Percentiles rank a stretch among this genome's conserved stretches.
Evolutionary conservation across 2,113 vertebrate genomes (phyloP).

Genomic region (Calypte anna): DNA sequence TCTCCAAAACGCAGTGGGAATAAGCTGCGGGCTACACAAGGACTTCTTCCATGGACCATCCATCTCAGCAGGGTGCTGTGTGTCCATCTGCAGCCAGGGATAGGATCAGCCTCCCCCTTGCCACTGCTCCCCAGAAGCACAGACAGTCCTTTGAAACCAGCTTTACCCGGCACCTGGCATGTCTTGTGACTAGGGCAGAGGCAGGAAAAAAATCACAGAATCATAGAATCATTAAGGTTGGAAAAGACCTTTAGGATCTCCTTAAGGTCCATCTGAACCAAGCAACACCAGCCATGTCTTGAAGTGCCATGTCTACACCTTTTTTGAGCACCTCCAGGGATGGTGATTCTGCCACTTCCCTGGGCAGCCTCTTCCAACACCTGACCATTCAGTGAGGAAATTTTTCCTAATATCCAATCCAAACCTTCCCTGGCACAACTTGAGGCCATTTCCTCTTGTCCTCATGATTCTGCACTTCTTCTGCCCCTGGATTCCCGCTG

Average conservation of each 20-base stretch:
- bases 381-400: no score
- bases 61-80: background rate
- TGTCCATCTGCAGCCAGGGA: background rate
- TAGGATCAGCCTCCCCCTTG: rapidly evolving
- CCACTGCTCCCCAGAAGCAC: background rate
- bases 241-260: no score
- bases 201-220: background rate
- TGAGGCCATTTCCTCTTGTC: no score
- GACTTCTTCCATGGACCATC: rapidly evolving
- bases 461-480: background rate
- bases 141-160: background rate
- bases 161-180: rapidly evolving
- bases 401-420: no score
- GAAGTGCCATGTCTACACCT: no score
- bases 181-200: background rate
- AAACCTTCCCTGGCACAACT: no score
- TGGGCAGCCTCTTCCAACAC: no score
- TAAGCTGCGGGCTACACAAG: background rate
- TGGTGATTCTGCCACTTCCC: no score
- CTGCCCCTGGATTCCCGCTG: background rate
- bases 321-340: no score
- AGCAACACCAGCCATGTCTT: no score
- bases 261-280: no score
- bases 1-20: background rate
- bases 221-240: no score